Conservation (phyloP, 1,140 invertebrate species). For the Cydia fagiglandana region DNA sequence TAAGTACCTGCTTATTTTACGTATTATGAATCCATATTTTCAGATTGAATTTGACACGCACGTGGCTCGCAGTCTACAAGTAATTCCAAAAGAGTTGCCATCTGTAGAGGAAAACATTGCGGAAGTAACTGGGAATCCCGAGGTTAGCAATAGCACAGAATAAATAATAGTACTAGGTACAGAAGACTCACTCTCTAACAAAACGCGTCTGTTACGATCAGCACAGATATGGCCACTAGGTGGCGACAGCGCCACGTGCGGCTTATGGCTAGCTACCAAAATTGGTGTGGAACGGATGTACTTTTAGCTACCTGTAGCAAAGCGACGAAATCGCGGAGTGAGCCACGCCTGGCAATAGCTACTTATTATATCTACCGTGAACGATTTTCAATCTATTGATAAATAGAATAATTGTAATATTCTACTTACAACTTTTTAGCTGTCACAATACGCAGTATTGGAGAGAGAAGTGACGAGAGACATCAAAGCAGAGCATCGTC, state of each 20-base stretch:
- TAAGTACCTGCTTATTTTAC: no score
- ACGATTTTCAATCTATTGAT: not conserved
- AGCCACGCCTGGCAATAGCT: no score
- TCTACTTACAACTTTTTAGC: constrained; percentile 44
- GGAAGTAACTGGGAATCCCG: constrained; percentile 50
- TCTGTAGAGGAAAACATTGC: constrained; percentile 68
- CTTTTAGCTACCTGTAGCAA: no score
- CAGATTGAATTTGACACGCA: constrained; percentile 77
- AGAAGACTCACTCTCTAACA: no score
- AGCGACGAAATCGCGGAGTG: no score
- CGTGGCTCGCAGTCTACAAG: constrained; percentile 64
- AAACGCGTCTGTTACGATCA: no score
- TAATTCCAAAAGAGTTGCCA: constrained; percentile 67
- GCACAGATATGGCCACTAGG: no score
- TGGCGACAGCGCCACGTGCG: no score
- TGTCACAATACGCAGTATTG: constrained; percentile 56
- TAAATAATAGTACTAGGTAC: no score
- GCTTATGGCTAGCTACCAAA: no score
- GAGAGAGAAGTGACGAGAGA: constrained; percentile 67
- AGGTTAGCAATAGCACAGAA: constrained; percentile 53
- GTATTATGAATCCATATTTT: constrained; percentile 21
- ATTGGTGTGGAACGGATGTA: no score
- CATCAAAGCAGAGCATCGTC: constrained; percentile 58
- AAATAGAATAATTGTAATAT: not conserved
- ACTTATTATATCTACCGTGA: not conserved